phyloP scores from a whole-genome alignment of 2,888 invertebrate species.

The Platycheirus albimanus region DNA sequence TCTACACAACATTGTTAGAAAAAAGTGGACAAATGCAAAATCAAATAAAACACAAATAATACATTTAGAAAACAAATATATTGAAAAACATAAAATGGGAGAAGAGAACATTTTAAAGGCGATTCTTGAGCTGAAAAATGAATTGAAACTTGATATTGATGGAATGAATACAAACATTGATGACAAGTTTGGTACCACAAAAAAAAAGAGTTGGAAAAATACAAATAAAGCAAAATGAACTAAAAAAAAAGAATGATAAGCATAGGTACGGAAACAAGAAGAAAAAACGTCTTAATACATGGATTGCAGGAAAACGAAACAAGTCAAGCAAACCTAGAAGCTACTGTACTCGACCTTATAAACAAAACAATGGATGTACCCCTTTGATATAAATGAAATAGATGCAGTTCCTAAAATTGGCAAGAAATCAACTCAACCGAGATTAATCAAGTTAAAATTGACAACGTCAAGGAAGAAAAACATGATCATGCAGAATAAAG shows the following conservation, averaged over 20 bases:
- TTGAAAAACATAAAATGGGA: not conserved
- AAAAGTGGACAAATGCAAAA: not conserved
- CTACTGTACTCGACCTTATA: constrained; percentile 6
- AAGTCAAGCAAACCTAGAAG: constrained; percentile 13
- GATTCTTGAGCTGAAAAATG: not conserved
- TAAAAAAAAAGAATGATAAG: constrained; percentile 1
- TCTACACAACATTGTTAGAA: too few relatives aligned
- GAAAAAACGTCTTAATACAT: constrained; percentile 2
- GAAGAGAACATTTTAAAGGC: not conserved
- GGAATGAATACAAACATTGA: constrained; percentile 13
- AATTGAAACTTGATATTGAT: not conserved
- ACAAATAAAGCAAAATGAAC: constrained; percentile 1
- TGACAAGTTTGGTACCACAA: not conserved
- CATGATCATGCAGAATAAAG: too few relatives aligned
- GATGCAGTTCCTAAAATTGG: constrained; percentile 5
- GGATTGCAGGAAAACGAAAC: constrained; percentile 11
- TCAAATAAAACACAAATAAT: not conserved
- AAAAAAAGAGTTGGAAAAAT: not conserved
- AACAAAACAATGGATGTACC: constrained; percentile 3
- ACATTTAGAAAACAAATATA: not conserved
- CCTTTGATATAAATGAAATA: too few relatives aligned
- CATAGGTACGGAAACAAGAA: constrained; percentile 4
- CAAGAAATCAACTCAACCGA: not conserved
- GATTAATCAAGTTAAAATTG: constrained; percentile 5
- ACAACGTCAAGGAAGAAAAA: too few relatives aligned